Evolutionary conservation across 2,888 invertebrate genomes (phyloP), one percentile per base, ranked within the genome.

Genomic region (Anoncus sp.): DNA sequence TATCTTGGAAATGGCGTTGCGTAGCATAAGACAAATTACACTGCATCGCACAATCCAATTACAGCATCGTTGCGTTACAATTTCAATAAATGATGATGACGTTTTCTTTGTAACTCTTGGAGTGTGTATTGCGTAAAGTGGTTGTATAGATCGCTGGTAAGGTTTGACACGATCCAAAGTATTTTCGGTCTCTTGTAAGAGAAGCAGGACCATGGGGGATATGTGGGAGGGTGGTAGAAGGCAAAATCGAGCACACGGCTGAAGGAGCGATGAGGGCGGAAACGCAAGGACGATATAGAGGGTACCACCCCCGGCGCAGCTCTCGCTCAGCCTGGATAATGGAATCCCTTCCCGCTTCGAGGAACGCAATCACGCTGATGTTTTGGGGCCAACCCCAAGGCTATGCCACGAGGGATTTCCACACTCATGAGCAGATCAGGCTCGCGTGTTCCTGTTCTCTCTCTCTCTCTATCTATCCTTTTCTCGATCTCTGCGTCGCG

Each of bases 301-400:
- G 10, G 31, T 24, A 43, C 47, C 84, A 85, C 81, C n/a, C n/a
- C n/a, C n/a, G n/a, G n/a, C 77, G 31, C 31, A 79, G 84, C 59
- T 67, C 57, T 51, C 62, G 49, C 47, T 77, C 47, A 71, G 66
- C 71, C 78, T 35, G 80, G 86, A 65, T 90, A 90, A 90, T 90
- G 90, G 90, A 90, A 90, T 90, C 90, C 88, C 89, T 89, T 87
- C 83, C 85, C 85, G 60, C 72, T 65, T 84, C 84, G 86, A 86
- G 86, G 86, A 90, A 88, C 89, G 89, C 90, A 90, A 90, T 90
- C 90, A 90, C 90, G 90, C 86, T 90, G 90, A 90, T 90, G 90
- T 90, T 90, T 89, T 86, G 85, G 86, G 88, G n/a, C n/a, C n/a
- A 88, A 87, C 79, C 83, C 90, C 85, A 86, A 88, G 86, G 87